Conservation (phyloP, 2,113 vertebrate species). For the Hippocampus guttulatus region DNA sequence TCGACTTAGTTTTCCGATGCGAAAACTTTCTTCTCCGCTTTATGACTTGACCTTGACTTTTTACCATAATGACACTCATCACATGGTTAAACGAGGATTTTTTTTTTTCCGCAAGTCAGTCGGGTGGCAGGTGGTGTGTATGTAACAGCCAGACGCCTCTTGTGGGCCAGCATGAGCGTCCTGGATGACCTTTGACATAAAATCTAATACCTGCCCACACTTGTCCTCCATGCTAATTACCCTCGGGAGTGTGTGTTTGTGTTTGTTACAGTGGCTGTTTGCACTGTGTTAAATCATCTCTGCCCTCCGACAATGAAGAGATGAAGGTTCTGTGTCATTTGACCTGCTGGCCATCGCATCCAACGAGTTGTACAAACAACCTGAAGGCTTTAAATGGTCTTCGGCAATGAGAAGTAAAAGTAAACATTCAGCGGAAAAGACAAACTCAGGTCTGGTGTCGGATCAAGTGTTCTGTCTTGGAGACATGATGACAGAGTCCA, state of each 20-base stretch:
- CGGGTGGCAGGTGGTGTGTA: too few relatives aligned
- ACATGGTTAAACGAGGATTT: too few relatives aligned
- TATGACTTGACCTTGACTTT: too few relatives aligned
- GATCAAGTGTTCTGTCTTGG: too few relatives aligned
- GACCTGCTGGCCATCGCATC: background rate
- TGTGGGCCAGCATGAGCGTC: background rate
- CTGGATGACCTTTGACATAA: background rate
- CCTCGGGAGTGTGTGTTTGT: background rate
- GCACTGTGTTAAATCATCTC: conserved; percentile 43
- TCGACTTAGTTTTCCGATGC: too few relatives aligned
- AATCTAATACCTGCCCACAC: conserved; percentile 32
- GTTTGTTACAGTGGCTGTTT: background rate
- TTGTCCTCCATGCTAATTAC: conserved; percentile 22
- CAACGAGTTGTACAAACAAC: background rate
- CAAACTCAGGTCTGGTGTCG: background rate
- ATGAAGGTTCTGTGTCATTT: background rate
- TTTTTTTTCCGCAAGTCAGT: too few relatives aligned
- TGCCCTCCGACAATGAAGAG: background rate
- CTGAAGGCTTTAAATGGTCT: background rate
- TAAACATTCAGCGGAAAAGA: background rate
- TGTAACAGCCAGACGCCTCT: background rate
- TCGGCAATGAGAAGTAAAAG: background rate
- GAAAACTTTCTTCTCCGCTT: too few relatives aligned
- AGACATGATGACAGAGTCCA: too few relatives aligned
- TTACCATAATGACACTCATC: too few relatives aligned